phyloP scores from a whole-genome alignment of 2,113 vertebrate genomes.

The Microtus pennsylvanicus region DNA sequence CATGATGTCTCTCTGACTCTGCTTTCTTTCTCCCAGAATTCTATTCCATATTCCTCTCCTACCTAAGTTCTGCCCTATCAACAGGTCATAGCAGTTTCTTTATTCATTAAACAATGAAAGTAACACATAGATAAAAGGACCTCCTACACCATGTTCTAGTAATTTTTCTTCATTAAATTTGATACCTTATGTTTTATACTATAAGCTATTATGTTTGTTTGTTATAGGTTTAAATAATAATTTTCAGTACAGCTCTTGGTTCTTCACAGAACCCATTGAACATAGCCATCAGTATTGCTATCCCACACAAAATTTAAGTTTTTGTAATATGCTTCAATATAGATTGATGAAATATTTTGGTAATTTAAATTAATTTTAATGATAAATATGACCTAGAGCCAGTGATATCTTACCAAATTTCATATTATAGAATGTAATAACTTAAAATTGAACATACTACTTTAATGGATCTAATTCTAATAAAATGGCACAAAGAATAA shows the following conservation, averaged over 20 bases:
- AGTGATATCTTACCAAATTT: slow-evolving; percentile 3
- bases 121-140: no score
- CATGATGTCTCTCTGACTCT: no score
- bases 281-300: no score
- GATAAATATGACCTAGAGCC: not conserved
- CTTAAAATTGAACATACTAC: not conserved
- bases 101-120: no score
- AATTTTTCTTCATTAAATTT: not conserved
- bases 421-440: not conserved
- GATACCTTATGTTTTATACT: not conserved
- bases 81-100: no score
- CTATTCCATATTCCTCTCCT: no score
- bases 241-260: not conserved
- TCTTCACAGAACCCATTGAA: not conserved
- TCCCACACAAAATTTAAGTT: not conserved
- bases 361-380: not conserved
- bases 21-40: no score
- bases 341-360: not conserved
- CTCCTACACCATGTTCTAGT: not conserved
- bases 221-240: not conserved
- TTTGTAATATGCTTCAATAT: not conserved
- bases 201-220: not conserved
- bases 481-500: not conserved
- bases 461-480: not conserved
- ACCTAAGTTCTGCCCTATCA: no score